Conservation (phyloP, 2,113 vertebrate genomes). For the Bothrops jararaca region DNA sequence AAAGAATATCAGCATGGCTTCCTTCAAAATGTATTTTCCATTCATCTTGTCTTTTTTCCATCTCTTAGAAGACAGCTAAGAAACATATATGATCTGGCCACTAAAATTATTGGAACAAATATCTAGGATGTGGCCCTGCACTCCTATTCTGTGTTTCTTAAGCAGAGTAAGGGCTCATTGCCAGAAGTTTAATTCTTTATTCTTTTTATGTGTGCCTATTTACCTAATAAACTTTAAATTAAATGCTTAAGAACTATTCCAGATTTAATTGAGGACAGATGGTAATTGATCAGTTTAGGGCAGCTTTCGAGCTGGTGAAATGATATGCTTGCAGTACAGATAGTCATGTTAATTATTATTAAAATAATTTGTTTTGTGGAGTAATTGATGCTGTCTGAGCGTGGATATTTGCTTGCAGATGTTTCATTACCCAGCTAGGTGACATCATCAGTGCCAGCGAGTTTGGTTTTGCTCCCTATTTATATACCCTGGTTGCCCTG, state of each 20-base stretch:
- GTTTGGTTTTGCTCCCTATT: not conserved
- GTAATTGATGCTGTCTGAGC: not conserved
- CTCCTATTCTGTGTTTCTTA: not conserved
- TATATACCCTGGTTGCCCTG: not conserved
- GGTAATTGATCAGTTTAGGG: constrained; percentile 44
- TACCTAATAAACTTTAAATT: constrained; percentile 47
- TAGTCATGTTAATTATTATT: constrained; percentile 64
- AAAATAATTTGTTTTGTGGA: constrained; percentile 62
- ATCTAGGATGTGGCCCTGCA: not conserved
- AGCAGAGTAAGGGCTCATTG: not conserved
- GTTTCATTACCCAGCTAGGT: not conserved
- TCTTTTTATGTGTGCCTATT: constrained; percentile 26
- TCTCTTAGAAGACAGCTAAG: not conserved
- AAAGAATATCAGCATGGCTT: not conserved
- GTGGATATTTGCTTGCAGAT: not conserved
- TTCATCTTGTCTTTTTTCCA: not conserved
- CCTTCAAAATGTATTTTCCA: not conserved
- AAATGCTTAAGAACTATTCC: constrained; percentile 41
- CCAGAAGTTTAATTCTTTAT: constrained; percentile 33
- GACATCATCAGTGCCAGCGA: not conserved
- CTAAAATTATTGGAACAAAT: not conserved
- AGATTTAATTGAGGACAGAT: constrained; percentile 52
- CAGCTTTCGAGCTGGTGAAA: constrained; percentile 52
- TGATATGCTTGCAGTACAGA: constrained; percentile 60
- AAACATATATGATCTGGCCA: not conserved